Evolutionary conservation across 2,113 vertebrate genomes (phyloP), one percentile per base, ranked within the genome.

Genomic region (Neolamprologus fasciatus): DNA sequence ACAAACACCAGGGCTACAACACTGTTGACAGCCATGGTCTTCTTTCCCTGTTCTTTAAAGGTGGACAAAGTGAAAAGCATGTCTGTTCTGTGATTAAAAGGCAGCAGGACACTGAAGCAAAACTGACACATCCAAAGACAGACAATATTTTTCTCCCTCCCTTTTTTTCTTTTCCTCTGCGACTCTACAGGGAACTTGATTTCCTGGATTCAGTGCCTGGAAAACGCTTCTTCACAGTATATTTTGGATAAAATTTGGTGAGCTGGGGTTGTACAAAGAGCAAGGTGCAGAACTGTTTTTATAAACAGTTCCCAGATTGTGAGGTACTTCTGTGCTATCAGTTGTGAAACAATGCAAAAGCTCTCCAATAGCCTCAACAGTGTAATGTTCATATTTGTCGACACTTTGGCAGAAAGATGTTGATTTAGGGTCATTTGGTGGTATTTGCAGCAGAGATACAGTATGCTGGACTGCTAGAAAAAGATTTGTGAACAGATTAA

Each of bases 61-160:
- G 80, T 3, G 35, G 87, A 89, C 54, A 76, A 80, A 87, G 84
- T 33, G 71, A 85, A 81, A 57, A 53, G 76, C 42, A 9, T 31
- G 88, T 86, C 63, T 80, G 79, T 57, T 40, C 21, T 54, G 31
- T 33, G 88, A 92, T 91, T 88, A 88, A 88, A 92, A 86, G 81
- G 63, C 54, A 33, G 58, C 1, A 23, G 68, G 61, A 76, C 53
- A 19, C 1, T 33, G 19, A 50, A 58, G 51, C 61, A 31, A 82
- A 91, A 83, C 83, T 66, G 9, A 2, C 35, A 21, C 58, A 42
- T 89, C 89, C 54, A 84, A 79, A 53, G 58, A 83, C 31, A 26
- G 63, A 89, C 53, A 87, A 66, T 33, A 14, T 81, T 84, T 84
- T 21, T 42, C 53, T 55, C 8, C 10, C 23, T 33, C 54, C 40